Base-by-base conservation (phyloP, 2,113 vertebrate species). In the Eleginops maclovinus region DNA sequence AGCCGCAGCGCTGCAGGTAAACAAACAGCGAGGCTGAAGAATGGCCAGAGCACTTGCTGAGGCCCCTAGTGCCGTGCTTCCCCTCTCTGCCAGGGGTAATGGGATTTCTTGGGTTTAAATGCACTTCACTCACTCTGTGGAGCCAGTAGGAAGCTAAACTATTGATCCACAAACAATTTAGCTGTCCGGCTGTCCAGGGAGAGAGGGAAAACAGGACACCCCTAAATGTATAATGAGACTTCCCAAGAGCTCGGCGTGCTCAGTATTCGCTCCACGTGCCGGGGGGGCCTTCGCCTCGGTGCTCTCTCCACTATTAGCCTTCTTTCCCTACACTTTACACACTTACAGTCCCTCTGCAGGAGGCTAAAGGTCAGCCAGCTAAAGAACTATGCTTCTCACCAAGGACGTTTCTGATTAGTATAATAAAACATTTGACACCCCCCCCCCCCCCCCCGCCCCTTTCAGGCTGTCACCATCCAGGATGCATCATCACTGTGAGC, bases 101-200 rank as follows among this genome's bases (percentile, higher is more conserved):
- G 85, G 92, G 89, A 93, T 95, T 93, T 92, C 90, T 89, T 36
- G 19, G 55, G 78, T 88, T 88, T 88, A 92, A 93, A 92, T 92
- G 91, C 93, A 89, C 89, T 92, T 91, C 76, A 75, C 81, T 86
- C 90, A 83, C 81, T 77, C 79, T 49, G 79, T 77, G 54, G 85
- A 89, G 88, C 85, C 83, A 68, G 84, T 87, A 86, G 87, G 79
- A 90, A 92, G 82, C 86, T 89, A 88, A 91, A 93, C 91, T 93
- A 94, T 94, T 90, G 94, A 95, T 93, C 94, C 87, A 82, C 84
- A 91, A 91, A 94, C 91, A 93, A 90, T 91, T 93, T 90, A 91
- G 89, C 79, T 73, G 81, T 88, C 87, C 91, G 81, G 86, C 79
- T 93, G 91, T 89, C 84, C 90, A 71, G 75, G n/a, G n/a, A 76